Evolutionary conservation across 2,113 vertebrate genomes (phyloP), one percentile per base, ranked within the genome.

Genomic region (Phalacrocorax brasilianus): DNA sequence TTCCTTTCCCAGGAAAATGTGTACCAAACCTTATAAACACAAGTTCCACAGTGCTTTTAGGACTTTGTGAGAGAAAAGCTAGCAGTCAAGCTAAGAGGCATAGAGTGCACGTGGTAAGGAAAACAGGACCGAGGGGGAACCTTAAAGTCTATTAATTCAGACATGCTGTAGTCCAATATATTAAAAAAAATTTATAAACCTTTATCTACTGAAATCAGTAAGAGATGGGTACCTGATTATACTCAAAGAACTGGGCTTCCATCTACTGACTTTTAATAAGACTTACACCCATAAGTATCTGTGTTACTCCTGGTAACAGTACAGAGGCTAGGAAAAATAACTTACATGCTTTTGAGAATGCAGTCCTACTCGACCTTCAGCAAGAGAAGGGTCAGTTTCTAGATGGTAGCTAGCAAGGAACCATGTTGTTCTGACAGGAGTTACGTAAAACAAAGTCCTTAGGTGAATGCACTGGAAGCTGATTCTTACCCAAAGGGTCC

Each of bases 361-460:
- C 14, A 56, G 21, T 11, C 32, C 26, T 52, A 55, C 14, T 38
- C 49, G n/a, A 21, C 28, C 26, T 33, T 33, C 10, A 73, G 58
- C 23, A 56, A 45, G 79, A 47, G 16, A 12, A 12, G 8, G 30
- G 12, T 49, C 50, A 5, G 5, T 44, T 81, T 40, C 56, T 75
- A 71, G 35, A 49, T 4, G 32, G 42, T 14, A 81, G 28, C 27
- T 27, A 59, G 26, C 0, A 6, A 91, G 33, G 40, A 81, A 14
- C 21, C 7, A 4, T 0, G 14, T 12, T 53, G 18, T 49, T 59
- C 70, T 5, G 4, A 49, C 47, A 59, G n/a, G 27, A 81, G 19
- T 21, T 45, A 13, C 0, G 1, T 5, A 65, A 53, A 61, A 30
- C 23, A 16, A 76, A 77, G 44, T 27, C 22, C 1, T 0, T 3